phyloP scores from a whole-genome alignment of 2,888 invertebrate genomes.

The Oscheius sp. region DNA sequence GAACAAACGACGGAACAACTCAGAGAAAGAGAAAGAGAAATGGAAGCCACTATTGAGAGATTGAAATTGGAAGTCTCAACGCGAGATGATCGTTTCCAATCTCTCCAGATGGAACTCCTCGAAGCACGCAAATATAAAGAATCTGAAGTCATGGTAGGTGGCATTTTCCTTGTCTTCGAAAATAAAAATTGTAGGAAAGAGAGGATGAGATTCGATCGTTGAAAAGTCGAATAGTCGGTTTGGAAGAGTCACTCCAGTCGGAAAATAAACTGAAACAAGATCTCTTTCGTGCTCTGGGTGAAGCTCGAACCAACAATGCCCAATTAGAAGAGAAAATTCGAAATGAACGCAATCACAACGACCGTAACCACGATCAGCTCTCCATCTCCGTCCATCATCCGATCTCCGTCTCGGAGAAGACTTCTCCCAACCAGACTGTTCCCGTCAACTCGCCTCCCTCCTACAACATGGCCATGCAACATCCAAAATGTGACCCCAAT shows the following conservation, averaged over 20 bases:
- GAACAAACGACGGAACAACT: slow-evolving; percentile 52
- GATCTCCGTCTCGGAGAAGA: slow-evolving; percentile 38
- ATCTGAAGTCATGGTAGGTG: slow-evolving; percentile 13
- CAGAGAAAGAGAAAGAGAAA: slow-evolving; percentile 49
- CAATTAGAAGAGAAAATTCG: slow-evolving; percentile 34
- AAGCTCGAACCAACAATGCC: slow-evolving; percentile 42
- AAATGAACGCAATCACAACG: too few relatives aligned
- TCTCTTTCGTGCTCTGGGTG: slow-evolving; percentile 80
- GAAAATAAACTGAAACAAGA: slow-evolving; percentile 97
- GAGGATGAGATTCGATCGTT: slow-evolving; percentile 72
- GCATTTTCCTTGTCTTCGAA: neutral
- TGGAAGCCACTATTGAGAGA: slow-evolving; percentile 50
- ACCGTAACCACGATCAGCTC: slow-evolving; percentile 23
- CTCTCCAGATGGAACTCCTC: slow-evolving; percentile 76
- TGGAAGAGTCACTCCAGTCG: slow-evolving; percentile 91
- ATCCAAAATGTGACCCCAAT: slow-evolving; percentile 17
- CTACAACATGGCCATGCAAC: slow-evolving; percentile 40
- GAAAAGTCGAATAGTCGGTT: slow-evolving; percentile 88
- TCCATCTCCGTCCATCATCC: slow-evolving; percentile 23
- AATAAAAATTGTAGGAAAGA: slow-evolving; percentile 30
- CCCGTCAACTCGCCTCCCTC: slow-evolving; percentile 33
- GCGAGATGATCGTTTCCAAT: slow-evolving; percentile 76
- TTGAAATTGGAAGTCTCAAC: slow-evolving; percentile 42
- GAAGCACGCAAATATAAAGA: slow-evolving; percentile 75
- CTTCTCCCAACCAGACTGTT: slow-evolving; percentile 43